These are phyloP conservation scores for Clostera curtula DNA, from an alignment of 2,888 invertebrate species.

Conservation along the genomic window DNA sequence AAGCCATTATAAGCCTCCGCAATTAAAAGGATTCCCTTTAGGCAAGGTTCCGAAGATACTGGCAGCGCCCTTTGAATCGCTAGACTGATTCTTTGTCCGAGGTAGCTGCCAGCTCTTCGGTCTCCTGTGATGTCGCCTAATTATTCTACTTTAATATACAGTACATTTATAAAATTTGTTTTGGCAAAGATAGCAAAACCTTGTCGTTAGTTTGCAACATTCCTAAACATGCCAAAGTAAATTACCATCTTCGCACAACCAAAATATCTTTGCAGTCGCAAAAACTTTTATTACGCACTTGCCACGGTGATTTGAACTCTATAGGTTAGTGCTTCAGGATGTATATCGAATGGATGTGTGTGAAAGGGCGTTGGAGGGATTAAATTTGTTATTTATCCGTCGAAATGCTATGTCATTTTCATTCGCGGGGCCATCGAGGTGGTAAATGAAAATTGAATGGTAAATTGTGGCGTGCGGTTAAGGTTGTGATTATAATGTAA, in stretches of 20 bases:
- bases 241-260: conserved; percentile 13
- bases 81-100: too few species aligned
- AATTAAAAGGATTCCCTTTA: too few species aligned
- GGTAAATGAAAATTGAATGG: conserved; percentile 30
- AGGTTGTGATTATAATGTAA: too few species aligned
- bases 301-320: conserved; percentile 9
- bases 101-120: too few species aligned
- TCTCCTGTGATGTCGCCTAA: too few species aligned
- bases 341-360: background rate
- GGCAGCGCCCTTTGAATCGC: too few species aligned
- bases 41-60: too few species aligned
- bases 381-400: conserved; percentile 13
- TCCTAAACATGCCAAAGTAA: conserved; percentile 12
- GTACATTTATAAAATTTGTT: too few species aligned
- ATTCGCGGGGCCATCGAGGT: conserved; percentile 18
- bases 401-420: conserved; percentile 26
- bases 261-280: conserved; percentile 4
- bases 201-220: too few species aligned
- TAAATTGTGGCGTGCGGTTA: conserved; percentile 17
- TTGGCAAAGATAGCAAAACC: too few species aligned
- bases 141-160: too few species aligned
- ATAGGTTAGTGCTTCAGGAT: background rate
- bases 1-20: too few species aligned
- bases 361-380: conserved; percentile 1
- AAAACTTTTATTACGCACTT: background rate